phyloP scores from a whole-genome alignment of 2,797 vertebrate species.

The Coracias cyanogaster region DNA sequence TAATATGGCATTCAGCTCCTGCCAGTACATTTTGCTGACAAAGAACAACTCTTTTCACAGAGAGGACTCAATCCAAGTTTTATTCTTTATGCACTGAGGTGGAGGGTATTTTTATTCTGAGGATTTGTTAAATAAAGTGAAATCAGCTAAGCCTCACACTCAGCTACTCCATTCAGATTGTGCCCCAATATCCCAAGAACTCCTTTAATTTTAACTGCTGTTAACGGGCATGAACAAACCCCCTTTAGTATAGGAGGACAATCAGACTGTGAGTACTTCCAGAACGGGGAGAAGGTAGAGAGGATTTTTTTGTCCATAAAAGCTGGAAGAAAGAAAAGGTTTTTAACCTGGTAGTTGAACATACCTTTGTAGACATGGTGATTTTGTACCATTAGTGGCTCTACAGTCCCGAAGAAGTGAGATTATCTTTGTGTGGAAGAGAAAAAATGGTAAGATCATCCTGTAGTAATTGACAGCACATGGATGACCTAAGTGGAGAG shows the following conservation, averaged over 20 bases:
- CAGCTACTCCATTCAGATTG: not conserved
- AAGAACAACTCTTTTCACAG: not conserved
- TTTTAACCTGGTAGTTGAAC: not conserved
- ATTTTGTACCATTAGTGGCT: not conserved
- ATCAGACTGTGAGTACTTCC: not conserved
- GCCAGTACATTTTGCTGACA: constrained; percentile 59
- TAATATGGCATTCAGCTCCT: constrained; percentile 45
- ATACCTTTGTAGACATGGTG: not conserved
- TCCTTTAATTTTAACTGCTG: not conserved
- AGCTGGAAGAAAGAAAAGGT: not conserved
- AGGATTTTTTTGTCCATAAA: not conserved
- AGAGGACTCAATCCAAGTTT: not conserved
- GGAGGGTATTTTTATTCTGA: not conserved
- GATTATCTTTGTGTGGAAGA: not conserved
- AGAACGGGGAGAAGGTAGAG: not conserved
- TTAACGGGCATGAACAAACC: not conserved
- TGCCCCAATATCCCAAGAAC: not conserved
- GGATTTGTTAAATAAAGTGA: not conserved
- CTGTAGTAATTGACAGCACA: not conserved
- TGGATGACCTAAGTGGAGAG: not conserved
- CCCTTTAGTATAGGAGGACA: not conserved
- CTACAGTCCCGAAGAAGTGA: not conserved
- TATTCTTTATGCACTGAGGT: not conserved
- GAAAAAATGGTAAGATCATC: not conserved
- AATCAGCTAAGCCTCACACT: not conserved